Base-by-base conservation (phyloP, 1,140 invertebrate genomes). In the Drosophila fuyamai region DNA sequence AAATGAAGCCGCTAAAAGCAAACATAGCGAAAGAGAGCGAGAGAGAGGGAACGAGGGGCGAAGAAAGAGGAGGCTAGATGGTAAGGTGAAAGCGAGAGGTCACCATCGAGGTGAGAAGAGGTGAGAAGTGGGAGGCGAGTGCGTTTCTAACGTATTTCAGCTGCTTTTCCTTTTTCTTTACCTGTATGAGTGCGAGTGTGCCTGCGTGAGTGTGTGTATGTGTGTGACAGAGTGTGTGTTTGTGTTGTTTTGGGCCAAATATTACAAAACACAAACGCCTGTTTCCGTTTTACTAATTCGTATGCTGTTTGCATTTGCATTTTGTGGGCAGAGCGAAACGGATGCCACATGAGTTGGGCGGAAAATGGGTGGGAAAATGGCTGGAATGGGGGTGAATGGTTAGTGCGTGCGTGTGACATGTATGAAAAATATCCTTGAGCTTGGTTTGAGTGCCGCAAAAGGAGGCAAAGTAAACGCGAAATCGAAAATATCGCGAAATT, bases 301-400 rank as follows among this genome's bases (percentile, higher is more conserved):
- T 88, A 89, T 88, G 83, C 83, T 89, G 83, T 88, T 89, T 88
- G 84, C 83, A 88, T 88, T 88, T 86, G 79, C 83, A 88, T 86
- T 86, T 88, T 82, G 79, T 79, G 78, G 78, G 82, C 81, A 81
- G 82, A 68, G 71, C 41, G 44, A 75, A 56, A 51, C 47, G 56
- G 54, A 68, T 58, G 62, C 62, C 55, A 60, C 29, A 44, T 43
- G 58, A 53, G 47, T 29, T 35, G 47, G 41, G n/a, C 23, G 44
- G 27, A 3, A 43, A 32, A 27, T 9, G 57, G 12, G 13, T 12
- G 3, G 32, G 29, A 1, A 36, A 48, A 48, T 35, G n/a, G 36
- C 13, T 23, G 9, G 13, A 12, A 6, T 36, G n/a, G 48, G 0
- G 40, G 44, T 14, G 32, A 32, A 50, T 41, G 63, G 29, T 59